Base-by-base conservation (phyloP, 1,140 invertebrate species). In the Hyles vespertilio region DNA sequence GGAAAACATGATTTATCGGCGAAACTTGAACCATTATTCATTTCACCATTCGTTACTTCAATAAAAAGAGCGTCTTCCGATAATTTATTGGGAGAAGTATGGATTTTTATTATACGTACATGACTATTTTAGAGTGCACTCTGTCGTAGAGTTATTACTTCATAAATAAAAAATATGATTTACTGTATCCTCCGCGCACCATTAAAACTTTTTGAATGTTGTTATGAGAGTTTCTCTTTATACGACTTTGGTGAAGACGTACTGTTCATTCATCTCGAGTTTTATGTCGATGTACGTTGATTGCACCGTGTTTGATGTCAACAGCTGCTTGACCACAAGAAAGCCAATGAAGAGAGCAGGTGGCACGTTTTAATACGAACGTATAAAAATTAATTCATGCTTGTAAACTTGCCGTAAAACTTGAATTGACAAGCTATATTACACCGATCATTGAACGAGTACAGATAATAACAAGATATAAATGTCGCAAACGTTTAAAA, bases 31-130 rank as follows among this genome's bases (percentile, higher is more conserved):
- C 81, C 85, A 86, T 88, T 83, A 84, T 78, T 88, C 83, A 88
- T 88, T 78, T 81, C 70, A 84, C 73, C 84, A 86, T 86, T 88
- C 85, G 82, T 83, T 86, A 84, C 83, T 84, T 69, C 80, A 84
- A 84, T 88, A 86, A 88, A 87, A 86, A 88, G 77, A 84, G 85
- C 74, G 82, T 79, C 78, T 86, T 75, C 69, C 69, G 59, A 80
- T 86, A 84, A 86, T 84, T 84, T 86, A 85, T 88, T 77, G 79
- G 79, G 62, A 66, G 65, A 69, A 67, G 67, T 79, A 86, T 79
- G 69, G 72, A 83, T 77, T 82, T 84, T 85, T 85, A 84, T 88
- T 82, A 77, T 69, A 55, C 10, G 12, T 56, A 58, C 59, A 71
- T 76, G 64, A 80, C 74, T 79, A 85, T 81, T 81, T 83, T 77